Base-by-base conservation (phyloP, 2,113 vertebrate genomes). In the Oreochromis tanganicae region DNA sequence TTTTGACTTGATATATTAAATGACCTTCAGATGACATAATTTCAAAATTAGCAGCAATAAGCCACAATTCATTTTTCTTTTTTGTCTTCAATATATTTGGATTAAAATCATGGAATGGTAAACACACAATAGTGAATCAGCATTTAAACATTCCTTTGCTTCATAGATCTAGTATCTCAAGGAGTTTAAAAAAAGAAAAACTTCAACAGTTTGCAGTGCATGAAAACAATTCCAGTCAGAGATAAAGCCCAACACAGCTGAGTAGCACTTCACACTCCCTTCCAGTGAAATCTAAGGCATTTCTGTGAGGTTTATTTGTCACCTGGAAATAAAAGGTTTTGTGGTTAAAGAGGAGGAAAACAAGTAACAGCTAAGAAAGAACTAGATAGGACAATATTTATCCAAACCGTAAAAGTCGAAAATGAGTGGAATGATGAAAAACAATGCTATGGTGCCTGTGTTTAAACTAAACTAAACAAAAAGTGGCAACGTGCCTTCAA, bases 211-310 rank as follows among this genome's bases (percentile, higher is more conserved):
- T 52, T 88, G 90, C 91, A 94, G 87, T 91, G 82, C 90, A 87
- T 68, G 43, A 82, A 55, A 85, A 83, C 10, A 21, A 63, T 87
- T 92, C 91, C 88, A 90, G 89, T 91, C 82, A 89, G 89, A 91
- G 38, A 71, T 75, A 59, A 82, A 90, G 59, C 54, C 46, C 73
- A 89, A 13, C 43, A 56, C 46, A 88, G 85, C 75, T 41, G 61
- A 85, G 88, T 41, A 87, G 83, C 91, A 85, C 84, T 86, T 90
- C 78, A 63, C 85, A 27, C 63, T 57, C 80, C 63, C 59, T 83
- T 86, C 82, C 79, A 82, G 85, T 87, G 78, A 91, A 80, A 91
- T 85, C 85, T 91, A 95, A 96, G 94, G 94, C 93, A 95, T 94
- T 93, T 92, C 87, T 88, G 92, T 93, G 91, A 93, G 90, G 86